A percentile compares a stretch with the other conserved stretches of the same genome.
Evolutionary conservation across 64 coral and sea anemone species (phyloP).

Genomic region (Anthopleura sola): DNA sequence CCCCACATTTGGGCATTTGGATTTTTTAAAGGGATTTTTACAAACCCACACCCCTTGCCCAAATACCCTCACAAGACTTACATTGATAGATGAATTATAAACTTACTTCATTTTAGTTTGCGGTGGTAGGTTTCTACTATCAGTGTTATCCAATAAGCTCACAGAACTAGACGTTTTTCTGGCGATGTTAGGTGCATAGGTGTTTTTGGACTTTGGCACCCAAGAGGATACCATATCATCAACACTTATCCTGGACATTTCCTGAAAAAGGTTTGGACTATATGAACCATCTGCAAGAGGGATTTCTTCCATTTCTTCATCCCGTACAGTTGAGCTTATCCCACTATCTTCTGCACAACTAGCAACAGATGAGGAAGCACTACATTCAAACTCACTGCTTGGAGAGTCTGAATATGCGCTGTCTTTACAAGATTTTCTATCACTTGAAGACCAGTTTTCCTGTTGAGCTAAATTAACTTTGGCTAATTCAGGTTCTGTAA

Average conservation of each 20-base stretch:
- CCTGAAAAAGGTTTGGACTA: slow-evolving; percentile 57
- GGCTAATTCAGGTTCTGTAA: slow-evolving; percentile 17
- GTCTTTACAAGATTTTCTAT: slow-evolving; percentile 42
- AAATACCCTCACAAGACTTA: too few species aligned
- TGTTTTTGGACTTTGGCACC: slow-evolving; percentile 79
- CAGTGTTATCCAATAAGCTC: background rate
- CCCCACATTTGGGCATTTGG: too few species aligned
- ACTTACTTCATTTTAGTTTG: slow-evolving; percentile 74
- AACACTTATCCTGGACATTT: slow-evolving; percentile 64
- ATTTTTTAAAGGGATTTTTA: too few species aligned
- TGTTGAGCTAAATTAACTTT: background rate
- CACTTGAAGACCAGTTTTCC: slow-evolving; percentile 1
- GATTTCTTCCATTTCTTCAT: slow-evolving; percentile 89
- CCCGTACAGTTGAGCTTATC: slow-evolving; percentile 79
- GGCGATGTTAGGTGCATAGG: slow-evolving; percentile 47
- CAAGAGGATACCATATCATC: slow-evolving; percentile 75
- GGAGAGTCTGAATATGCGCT: slow-evolving; percentile 74
- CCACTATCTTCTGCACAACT: slow-evolving; percentile 92
- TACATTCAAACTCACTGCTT: slow-evolving; percentile 86
- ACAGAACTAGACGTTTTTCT: background rate
- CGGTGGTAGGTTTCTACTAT: slow-evolving; percentile 26
- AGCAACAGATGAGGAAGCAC: slow-evolving; percentile 70
- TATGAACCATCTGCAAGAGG: slow-evolving; percentile 68
- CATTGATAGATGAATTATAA: too few species aligned
- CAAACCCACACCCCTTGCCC: too few species aligned